A percentile compares a stretch with the other conserved stretches of the same genome.
phyloP scores from a whole-genome alignment of 2,113 vertebrate genomes.

The Anguilla rostrata region DNA sequence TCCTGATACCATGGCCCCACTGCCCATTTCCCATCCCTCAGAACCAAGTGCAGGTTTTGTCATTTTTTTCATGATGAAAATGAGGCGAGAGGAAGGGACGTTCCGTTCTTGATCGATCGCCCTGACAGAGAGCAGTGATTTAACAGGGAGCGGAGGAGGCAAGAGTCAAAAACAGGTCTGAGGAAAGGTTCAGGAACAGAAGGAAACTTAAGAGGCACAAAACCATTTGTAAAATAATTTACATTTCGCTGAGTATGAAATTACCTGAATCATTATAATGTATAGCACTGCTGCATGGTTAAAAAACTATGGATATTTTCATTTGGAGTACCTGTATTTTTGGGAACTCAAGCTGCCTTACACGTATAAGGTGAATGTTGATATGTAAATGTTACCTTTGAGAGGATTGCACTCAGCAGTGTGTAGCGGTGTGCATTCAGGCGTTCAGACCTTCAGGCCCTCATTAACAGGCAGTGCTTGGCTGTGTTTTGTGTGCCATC shows the following conservation, averaged over 20 bases:
- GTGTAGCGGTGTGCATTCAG: neutral
- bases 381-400: neutral
- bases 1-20: neutral
- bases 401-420: neutral
- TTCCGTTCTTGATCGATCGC: neutral
- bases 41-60: neutral
- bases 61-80: neutral
- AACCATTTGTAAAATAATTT: neutral
- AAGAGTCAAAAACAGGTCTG: neutral
- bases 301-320: neutral
- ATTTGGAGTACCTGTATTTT: neutral
- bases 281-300: neutral
- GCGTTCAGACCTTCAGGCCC: neutral
- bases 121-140: neutral
- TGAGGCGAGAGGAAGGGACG: neutral
- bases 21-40: neutral
- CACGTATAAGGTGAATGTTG: neutral
- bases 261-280: neutral
- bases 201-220: neutral
- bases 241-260: neutral
- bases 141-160: neutral
- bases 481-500: slow-evolving; percentile 13
- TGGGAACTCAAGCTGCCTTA: neutral
- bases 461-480: neutral
- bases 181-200: neutral